These are phyloP conservation scores for Colossoma macropomum DNA, from an alignment of 2,113 vertebrate species.

Conservation along the genomic window DNA sequence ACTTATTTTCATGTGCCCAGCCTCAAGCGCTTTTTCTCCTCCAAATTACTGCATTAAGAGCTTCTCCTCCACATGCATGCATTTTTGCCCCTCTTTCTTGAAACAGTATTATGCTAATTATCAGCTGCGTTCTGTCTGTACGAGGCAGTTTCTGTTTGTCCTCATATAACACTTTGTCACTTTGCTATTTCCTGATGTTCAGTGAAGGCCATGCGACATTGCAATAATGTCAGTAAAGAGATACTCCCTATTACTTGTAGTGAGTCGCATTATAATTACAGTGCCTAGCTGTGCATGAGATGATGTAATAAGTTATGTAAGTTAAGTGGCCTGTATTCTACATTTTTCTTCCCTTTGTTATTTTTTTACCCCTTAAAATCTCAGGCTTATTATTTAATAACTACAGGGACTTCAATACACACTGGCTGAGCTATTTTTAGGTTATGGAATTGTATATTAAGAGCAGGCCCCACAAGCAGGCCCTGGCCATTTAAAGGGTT, in stretches of 20 bases:
- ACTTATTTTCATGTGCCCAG: slow-evolving; percentile 1
- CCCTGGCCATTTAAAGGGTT: too few relatives aligned
- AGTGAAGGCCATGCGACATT: background rate
- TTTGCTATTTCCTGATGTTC: background rate
- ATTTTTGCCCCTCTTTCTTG: background rate
- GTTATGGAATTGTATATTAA: too few relatives aligned
- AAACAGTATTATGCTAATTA: slow-evolving; percentile 27
- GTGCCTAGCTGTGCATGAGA: background rate
- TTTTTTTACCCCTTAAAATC: too few relatives aligned
- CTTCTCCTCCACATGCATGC: background rate
- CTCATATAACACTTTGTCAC: background rate
- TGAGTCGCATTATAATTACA: background rate
- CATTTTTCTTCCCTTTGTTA: background rate
- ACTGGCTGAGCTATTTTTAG: too few relatives aligned
- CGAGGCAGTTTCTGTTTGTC: background rate
- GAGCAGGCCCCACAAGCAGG: too few relatives aligned
- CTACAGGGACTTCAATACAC: too few relatives aligned
- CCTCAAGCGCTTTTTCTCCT: slow-evolving; percentile 7
- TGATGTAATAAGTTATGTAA: background rate
- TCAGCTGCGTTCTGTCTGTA: slow-evolving; percentile 1
- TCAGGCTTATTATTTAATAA: too few relatives aligned
- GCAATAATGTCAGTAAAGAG: background rate
- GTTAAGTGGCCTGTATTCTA: background rate
- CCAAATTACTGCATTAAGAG: slow-evolving; percentile 3
- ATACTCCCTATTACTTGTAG: background rate